Percentiles rank a stretch among this genome's conserved stretches.
phyloP scores from a whole-genome alignment of 1,140 invertebrate genomes.

The Papilio machaon region DNA sequence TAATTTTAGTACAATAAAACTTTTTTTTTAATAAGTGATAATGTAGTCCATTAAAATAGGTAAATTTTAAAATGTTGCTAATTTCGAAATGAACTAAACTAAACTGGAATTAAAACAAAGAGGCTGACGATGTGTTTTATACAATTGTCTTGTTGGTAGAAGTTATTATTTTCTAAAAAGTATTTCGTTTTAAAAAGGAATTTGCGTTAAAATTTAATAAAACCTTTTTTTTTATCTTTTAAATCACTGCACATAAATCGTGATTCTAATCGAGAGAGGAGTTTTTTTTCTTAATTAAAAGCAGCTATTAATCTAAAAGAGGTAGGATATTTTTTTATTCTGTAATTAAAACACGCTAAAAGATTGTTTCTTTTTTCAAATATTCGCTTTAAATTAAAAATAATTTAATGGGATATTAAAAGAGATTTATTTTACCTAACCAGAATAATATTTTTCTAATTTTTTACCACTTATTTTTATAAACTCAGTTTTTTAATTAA shows the following conservation, averaged over 20 bases:
- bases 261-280: neutral
- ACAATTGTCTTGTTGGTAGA: neutral
- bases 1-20: neutral
- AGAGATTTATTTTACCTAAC: neutral
- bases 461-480: too few species aligned
- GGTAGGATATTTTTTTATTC: neutral
- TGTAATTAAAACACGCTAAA: neutral
- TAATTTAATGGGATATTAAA: neutral
- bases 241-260: conserved; percentile 6
- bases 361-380: neutral
- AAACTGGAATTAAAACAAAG: too few species aligned
- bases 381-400: neutral
- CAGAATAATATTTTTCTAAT: too few species aligned
- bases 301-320: conserved; percentile 28
- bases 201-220: neutral
- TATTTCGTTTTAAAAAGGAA: neutral
- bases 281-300: conserved; percentile 28
- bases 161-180: too few species aligned
- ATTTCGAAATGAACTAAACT: too few species aligned
- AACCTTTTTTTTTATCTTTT: neutral
- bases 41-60: neutral
- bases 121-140: too few species aligned
- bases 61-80: neutral
- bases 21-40: neutral
- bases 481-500: too few species aligned